Conservation (phyloP, 2,888 invertebrate species). For the Cacoxenus indagator region DNA sequence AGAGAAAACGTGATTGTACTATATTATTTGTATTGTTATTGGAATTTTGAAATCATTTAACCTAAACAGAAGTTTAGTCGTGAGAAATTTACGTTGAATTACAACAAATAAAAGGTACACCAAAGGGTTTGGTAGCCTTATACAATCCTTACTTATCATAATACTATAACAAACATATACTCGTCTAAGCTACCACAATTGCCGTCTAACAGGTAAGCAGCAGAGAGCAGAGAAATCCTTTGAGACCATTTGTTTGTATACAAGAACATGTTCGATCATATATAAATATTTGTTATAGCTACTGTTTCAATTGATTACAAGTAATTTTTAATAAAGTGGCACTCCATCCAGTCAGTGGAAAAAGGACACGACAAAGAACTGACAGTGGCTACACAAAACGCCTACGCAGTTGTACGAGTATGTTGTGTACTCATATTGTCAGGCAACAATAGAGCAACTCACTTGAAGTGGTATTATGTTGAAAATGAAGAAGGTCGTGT, state of each 20-base stretch:
- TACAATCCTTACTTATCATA: too few species aligned
- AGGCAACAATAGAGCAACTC: background rate
- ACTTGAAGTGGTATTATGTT: slow-evolving; percentile 6
- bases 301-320: background rate
- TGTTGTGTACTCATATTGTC: too few species aligned
- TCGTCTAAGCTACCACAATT: too few species aligned
- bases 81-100: too few species aligned
- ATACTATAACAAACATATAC: too few species aligned
- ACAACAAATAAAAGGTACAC: too few species aligned
- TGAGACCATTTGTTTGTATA: background rate
- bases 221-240: background rate
- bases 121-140: too few species aligned
- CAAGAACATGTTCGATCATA: background rate
- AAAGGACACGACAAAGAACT: background rate
- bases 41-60: too few species aligned
- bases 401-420: background rate
- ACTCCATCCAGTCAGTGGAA: background rate
- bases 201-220: too few species aligned
- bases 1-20: too few species aligned
- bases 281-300: slow-evolving; percentile 2
- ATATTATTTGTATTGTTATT: too few species aligned
- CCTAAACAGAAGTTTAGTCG: too few species aligned
- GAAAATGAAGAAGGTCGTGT: slow-evolving; percentile 3
- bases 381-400: background rate
- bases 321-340: background rate